Evolutionary conservation across 2,113 vertebrate species (phyloP).

Genomic region (Seriola dumerili): DNA sequence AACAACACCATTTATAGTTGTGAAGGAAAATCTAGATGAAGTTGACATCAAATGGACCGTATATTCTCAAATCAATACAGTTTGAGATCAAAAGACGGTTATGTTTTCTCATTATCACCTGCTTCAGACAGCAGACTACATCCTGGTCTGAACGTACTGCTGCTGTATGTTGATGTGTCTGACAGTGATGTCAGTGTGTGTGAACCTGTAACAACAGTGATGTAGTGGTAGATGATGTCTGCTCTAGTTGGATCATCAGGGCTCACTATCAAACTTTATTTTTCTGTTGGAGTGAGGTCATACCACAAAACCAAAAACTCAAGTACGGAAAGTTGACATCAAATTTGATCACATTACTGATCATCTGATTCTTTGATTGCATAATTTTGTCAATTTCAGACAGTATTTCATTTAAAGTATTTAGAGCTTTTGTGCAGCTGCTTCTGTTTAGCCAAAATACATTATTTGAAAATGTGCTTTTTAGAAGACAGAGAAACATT

Average conservation of each 20-base stretch:
- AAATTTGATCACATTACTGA: background rate
- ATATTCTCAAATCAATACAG: conserved; percentile 1
- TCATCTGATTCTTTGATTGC: background rate
- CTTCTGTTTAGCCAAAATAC: background rate
- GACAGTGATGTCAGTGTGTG: background rate
- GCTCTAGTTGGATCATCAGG: background rate
- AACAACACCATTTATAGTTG: background rate
- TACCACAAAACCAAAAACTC: background rate
- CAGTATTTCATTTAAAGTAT: background rate
- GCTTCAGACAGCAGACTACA: background rate
- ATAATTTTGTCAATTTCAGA: background rate
- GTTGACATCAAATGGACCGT: background rate
- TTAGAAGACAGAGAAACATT: background rate
- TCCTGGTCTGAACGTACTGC: conserved; percentile 2
- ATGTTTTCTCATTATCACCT: background rate
- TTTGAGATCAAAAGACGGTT: background rate
- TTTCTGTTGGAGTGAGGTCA: background rate
- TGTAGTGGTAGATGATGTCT: background rate
- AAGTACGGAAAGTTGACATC: background rate
- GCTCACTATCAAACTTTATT: background rate
- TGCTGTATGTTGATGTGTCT: background rate
- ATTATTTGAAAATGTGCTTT: background rate
- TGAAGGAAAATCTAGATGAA: background rate
- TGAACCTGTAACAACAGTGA: background rate
- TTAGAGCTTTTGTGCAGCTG: background rate